A percentile compares a stretch with the other conserved stretches of the same genome.
Evolutionary conservation across 2,113 vertebrate genomes (phyloP).

Genomic region (Odontophorus gujanensis): DNA sequence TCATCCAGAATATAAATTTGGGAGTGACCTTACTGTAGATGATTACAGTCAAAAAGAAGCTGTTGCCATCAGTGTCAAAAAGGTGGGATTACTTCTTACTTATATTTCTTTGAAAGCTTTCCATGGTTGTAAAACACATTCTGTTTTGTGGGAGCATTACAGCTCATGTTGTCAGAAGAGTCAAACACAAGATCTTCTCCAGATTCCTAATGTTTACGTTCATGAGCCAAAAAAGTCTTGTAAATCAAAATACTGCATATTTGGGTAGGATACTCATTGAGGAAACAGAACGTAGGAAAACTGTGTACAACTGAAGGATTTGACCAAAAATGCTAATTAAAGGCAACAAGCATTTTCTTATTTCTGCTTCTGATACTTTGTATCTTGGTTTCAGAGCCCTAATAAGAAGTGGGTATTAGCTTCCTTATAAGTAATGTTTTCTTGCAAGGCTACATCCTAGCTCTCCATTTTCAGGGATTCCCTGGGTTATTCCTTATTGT

Average conservation of each 20-base stretch:
- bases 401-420: neutral
- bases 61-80: slow-evolving; percentile 88
- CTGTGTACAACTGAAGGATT: neutral
- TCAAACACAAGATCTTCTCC: neutral
- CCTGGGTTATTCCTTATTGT: neutral
- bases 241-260: neutral
- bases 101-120: neutral
- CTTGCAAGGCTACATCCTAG: neutral
- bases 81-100: slow-evolving; percentile 76
- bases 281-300: neutral
- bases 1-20: slow-evolving; percentile 89
- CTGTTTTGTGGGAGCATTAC: neutral
- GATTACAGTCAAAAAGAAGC: slow-evolving; percentile 87
- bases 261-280: neutral
- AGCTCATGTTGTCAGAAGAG: neutral
- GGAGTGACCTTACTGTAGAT: slow-evolving; percentile 86
- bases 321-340: neutral
- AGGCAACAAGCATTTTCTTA: neutral
- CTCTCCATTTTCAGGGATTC: neutral
- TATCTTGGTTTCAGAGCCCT: neutral
- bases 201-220: neutral
- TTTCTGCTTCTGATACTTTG: neutral
- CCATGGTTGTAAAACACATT: neutral
- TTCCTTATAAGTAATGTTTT: neutral
- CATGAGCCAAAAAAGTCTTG: neutral